Percentiles rank a stretch among this genome's conserved stretches.
Evolutionary conservation across 2,888 invertebrate genomes (phyloP).

Genomic region (Poecilus cupreus): DNA sequence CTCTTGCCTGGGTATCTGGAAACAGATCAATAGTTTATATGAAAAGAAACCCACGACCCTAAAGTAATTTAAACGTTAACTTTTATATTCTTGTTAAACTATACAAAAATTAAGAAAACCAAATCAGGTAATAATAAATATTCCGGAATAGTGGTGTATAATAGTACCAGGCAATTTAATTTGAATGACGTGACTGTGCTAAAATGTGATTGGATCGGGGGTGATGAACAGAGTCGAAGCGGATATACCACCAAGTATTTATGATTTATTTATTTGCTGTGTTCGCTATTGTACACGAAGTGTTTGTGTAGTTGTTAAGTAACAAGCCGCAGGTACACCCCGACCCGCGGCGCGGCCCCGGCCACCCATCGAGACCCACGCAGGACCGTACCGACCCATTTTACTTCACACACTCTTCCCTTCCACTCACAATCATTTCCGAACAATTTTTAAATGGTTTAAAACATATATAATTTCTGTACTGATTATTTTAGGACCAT

Average conservation of each 20-base stretch:
- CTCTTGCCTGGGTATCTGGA: too few relatives aligned
- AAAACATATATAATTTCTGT: too few relatives aligned
- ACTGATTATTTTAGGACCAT: too few relatives aligned
- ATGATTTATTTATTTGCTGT: constrained; percentile 38
- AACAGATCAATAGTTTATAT: too few relatives aligned
- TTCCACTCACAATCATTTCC: not conserved
- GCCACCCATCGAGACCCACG: constrained; percentile 45
- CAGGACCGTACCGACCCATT: constrained; percentile 18
- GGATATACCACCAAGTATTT: not conserved
- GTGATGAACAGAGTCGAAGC: not conserved
- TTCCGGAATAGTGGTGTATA: too few relatives aligned
- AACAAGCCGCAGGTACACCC: constrained; percentile 55
- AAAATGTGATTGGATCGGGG: not conserved
- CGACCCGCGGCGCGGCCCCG: constrained; percentile 20
- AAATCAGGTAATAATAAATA: too few relatives aligned
- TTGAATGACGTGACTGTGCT: not conserved
- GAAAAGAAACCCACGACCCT: too few relatives aligned
- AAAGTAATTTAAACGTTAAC: too few relatives aligned
- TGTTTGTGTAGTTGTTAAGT: constrained; percentile 55
- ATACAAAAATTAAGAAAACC: too few relatives aligned
- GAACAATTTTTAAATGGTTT: too few relatives aligned
- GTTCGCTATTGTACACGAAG: constrained; percentile 33
- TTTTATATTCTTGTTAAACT: too few relatives aligned
- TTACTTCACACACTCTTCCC: not conserved
- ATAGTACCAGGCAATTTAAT: too few relatives aligned